phyloP scores from a whole-genome alignment of 2,797 vertebrate genomes.

The Sciaenops ocellatus region DNA sequence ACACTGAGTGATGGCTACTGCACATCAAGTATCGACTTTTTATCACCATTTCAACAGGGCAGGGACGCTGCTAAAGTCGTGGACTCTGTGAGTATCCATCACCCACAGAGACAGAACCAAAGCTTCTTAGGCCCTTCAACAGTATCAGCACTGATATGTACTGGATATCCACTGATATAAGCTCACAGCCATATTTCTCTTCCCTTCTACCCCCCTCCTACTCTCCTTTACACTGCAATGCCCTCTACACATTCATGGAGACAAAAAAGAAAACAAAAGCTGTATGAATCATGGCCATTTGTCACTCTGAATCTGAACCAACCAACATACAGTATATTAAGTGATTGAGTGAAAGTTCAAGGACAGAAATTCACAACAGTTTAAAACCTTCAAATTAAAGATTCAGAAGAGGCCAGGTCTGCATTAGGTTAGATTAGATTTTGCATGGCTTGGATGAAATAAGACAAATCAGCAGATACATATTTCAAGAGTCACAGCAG shows the following conservation, averaged over 20 bases:
- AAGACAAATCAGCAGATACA: background rate
- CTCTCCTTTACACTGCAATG: background rate
- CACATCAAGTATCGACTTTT: constrained; percentile 53
- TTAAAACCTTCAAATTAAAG: background rate
- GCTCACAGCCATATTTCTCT: constrained; percentile 27
- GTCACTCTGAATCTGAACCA: background rate
- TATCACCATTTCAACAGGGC: constrained; percentile 60
- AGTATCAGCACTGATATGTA: constrained; percentile 31
- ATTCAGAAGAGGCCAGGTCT: background rate
- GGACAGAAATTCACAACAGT: background rate
- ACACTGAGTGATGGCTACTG: constrained; percentile 49
- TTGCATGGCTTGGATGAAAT: background rate
- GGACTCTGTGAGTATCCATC: constrained; percentile 48
- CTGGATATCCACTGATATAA: constrained; percentile 17
- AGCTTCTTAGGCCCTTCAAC: constrained; percentile 44
- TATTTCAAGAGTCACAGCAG: background rate
- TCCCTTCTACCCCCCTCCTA: background rate
- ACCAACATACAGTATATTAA: constrained; percentile 11
- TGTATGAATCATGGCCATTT: background rate
- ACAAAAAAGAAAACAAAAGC: background rate
- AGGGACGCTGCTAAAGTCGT: constrained; percentile 40
- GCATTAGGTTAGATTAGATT: background rate
- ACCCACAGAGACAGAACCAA: constrained; percentile 47
- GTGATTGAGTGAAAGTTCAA: background rate
- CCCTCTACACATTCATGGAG: constrained; percentile 15